Percentiles rank a stretch among this genome's conserved stretches.
Conservation (phyloP, 2,888 invertebrate species). For the Yponomeuta plumbellus region DNA sequence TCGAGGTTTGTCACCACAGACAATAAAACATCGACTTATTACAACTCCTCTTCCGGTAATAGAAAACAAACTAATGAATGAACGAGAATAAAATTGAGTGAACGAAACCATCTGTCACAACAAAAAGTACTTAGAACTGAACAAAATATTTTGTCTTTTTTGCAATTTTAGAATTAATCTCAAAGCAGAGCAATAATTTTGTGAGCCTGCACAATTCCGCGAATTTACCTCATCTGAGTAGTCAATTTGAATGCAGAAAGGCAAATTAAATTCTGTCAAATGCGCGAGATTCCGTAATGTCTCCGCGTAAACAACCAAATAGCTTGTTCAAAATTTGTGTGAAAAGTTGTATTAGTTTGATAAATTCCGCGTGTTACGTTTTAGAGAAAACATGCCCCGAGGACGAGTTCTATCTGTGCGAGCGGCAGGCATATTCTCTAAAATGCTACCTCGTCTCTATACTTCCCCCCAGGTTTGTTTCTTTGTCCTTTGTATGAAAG, state of each 20-base stretch:
- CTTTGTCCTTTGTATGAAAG: neutral
- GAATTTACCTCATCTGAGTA: neutral
- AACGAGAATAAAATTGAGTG: neutral
- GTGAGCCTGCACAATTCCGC: neutral
- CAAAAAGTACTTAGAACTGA: neutral
- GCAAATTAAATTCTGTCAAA: neutral
- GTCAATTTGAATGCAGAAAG: neutral
- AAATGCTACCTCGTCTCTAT: slow-evolving; percentile 54
- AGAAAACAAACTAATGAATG: neutral
- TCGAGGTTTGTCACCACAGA: too few species aligned
- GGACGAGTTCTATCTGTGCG: slow-evolving; percentile 51
- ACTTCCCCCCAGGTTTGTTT: slow-evolving; percentile 61
- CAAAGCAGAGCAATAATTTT: neutral
- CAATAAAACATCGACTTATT: too few species aligned
- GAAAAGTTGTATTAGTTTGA: slow-evolving; percentile 56
- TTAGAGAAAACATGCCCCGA: slow-evolving; percentile 62
- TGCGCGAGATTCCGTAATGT: slow-evolving; percentile 38
- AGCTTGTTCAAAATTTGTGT: slow-evolving; percentile 60
- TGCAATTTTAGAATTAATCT: neutral
- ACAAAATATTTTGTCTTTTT: neutral
- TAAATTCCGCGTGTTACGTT: slow-evolving; percentile 62
- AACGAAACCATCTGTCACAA: neutral
- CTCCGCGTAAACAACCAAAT: slow-evolving; percentile 64
- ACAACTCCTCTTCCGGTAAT: neutral
- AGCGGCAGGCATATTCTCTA: slow-evolving; percentile 47